Base-by-base conservation (phyloP, 2,888 invertebrate genomes). In the Sialis lutaria region DNA sequence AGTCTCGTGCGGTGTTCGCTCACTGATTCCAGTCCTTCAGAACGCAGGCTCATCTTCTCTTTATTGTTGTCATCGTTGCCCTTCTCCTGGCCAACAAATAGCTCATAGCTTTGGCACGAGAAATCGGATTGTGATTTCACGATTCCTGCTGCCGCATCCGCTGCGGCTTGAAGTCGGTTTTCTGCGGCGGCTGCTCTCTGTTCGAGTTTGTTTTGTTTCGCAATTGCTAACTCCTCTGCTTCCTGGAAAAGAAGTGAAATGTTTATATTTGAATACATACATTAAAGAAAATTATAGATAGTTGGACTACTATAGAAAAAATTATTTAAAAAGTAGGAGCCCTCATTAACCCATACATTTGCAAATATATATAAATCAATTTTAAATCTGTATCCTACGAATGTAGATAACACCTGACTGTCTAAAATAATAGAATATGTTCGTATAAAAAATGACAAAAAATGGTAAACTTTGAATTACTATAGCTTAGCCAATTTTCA, bases 71-170 rank as follows among this genome's bases (percentile, higher is more conserved):
- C 89, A 61, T 82, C 81, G 67, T 83, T 82, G 58, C 85, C 86
- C 59, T 85, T 86, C 60, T 87, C 88, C 64, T 88, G 88, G 60
- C 83, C 85, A 55, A 88, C 85, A 69, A 89, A 91, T 56, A 87
- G 72, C 69, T 92, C 91, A 72, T 90, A 90, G 67, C 90, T 90
- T 64, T 85, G 85, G 65, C 87, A 88, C 51, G 92, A 92, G 66
- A 82, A 83, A 65, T 86, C 88, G 53, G 92, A 91, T 44, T 91
- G 90, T 48, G 91, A 90, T 67, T 91, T 90, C 54, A 85, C 83
- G 59, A 83, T 75, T 52, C 81, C 74, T 48, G 75, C 79, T 39
- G 75, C 75, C 61, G 63, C 53, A 49, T 66, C 70, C n/a, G 66
- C 68, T 60, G 72, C 70, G 30, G 74, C 75, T 49, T 65, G 67